phyloP scores from a whole-genome alignment of 2,113 vertebrate genomes.

The Cottus gobio region DNA sequence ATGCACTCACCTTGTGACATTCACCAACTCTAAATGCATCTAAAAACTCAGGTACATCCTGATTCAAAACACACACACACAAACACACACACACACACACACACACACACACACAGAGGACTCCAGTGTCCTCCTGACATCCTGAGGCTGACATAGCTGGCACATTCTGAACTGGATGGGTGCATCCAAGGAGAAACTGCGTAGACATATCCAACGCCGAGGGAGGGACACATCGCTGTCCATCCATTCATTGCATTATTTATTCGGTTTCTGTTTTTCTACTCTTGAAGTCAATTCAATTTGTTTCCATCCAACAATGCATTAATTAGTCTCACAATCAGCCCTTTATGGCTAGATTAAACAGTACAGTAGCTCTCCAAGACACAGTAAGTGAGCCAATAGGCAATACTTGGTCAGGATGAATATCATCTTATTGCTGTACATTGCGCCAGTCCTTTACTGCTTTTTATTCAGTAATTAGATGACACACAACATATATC shows the following conservation, averaged over 20 bases:
- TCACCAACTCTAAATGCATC: slow-evolving; percentile 12
- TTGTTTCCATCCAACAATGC: background rate
- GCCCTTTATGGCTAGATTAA: background rate
- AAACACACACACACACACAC: slow-evolving; percentile 5
- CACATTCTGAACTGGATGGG: slow-evolving; percentile 44
- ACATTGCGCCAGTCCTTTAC: background rate
- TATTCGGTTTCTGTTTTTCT: slow-evolving; percentile 10
- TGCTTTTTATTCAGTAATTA: no score
- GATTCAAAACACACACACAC: slow-evolving; percentile 12
- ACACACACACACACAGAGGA: slow-evolving; percentile 4
- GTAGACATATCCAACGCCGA: slow-evolving; percentile 5
- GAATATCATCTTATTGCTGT: background rate
- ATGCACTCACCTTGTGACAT: background rate
- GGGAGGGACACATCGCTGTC: slow-evolving; percentile 10
- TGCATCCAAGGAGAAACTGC: slow-evolving; percentile 57
- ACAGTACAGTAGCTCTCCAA: background rate
- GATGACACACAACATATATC: background rate
- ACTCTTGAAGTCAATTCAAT: background rate
- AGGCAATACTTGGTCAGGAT: background rate
- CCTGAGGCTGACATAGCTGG: slow-evolving; percentile 55
- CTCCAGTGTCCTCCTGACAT: slow-evolving; percentile 41
- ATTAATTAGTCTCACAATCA: background rate
- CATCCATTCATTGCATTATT: background rate
- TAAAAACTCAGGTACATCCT: slow-evolving; percentile 6
- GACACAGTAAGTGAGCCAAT: background rate